phyloP scores from a whole-genome alignment of 30 jellyfish, hydroid and myxozoan species.

The Cassiopea andromeda region DNA sequence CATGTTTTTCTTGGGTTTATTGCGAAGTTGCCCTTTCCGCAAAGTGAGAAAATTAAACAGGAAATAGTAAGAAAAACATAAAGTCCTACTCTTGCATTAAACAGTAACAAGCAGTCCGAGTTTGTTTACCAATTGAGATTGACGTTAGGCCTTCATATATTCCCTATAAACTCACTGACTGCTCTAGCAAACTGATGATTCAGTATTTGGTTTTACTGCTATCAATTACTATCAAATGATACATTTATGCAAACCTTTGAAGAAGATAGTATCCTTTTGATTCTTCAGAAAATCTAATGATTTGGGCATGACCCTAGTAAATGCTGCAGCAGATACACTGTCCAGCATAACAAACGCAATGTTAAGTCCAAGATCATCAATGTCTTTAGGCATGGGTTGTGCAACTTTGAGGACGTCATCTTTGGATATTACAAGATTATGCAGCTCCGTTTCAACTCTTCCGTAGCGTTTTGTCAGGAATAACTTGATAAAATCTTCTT shows the following conservation, averaged over 20 bases:
- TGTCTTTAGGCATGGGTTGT: neutral
- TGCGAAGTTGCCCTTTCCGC: no score
- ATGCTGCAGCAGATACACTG: conserved; percentile 41
- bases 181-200: no score
- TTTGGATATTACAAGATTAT: conserved; percentile 14
- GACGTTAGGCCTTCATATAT: no score
- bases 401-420: conserved; percentile 1
- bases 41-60: no score
- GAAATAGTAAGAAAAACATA: no score
- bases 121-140: no score
- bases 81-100: no score
- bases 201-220: no score
- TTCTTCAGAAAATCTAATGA: conserved; percentile 20
- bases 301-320: conserved; percentile 46
- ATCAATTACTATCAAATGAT: no score
- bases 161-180: no score
- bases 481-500: conserved; percentile 28
- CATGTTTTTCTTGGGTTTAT: no score
- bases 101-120: no score
- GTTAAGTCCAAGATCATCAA: conserved; percentile 23
- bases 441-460: conserved; percentile 13
- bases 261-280: neutral
- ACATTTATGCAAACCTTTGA: neutral
- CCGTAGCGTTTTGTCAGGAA: conserved; percentile 27
- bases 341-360: conserved; percentile 48